A percentile compares a stretch with the other conserved stretches of the same genome.
These are phyloP conservation scores for Rhegmatorhina hoffmannsi DNA, from an alignment of 2,113 vertebrate genomes.

Conservation along the genomic window DNA sequence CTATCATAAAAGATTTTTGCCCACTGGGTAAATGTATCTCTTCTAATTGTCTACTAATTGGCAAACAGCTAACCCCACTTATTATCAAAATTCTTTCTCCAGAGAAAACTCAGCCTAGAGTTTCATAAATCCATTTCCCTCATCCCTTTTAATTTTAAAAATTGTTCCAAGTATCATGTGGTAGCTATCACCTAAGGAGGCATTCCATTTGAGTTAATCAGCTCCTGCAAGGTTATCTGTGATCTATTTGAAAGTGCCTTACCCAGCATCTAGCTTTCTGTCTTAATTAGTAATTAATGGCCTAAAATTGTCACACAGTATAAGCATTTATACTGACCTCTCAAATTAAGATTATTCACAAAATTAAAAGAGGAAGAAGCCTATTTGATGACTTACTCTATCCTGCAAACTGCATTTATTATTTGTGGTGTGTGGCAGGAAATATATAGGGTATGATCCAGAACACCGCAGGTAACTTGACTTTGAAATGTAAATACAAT, in stretches of 20 bases:
- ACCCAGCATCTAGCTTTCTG: constrained; percentile 21
- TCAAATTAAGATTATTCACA: constrained; percentile 13
- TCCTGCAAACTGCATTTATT: constrained; percentile 29
- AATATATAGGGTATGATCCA: background rate
- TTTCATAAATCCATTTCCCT: constrained; percentile 13
- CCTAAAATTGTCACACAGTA: constrained; percentile 32
- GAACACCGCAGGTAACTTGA: background rate
- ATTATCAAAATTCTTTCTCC: constrained; percentile 25
- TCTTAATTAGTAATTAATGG: constrained; percentile 48
- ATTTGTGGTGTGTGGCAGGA: constrained; percentile 8
- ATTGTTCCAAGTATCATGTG: constrained; percentile 22
- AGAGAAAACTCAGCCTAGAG: constrained; percentile 6
- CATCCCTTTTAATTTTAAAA: constrained; percentile 40
- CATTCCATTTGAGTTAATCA: constrained; percentile 28
- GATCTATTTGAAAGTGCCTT: constrained; percentile 10
- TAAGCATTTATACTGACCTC: constrained; percentile 36
- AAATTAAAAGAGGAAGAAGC: constrained; percentile 37
- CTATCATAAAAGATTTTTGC: constrained; percentile 16
- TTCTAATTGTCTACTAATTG: constrained; percentile 59
- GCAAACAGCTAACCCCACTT: constrained; percentile 44
- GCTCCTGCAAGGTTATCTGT: constrained; percentile 49
- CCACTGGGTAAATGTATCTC: constrained; percentile 12
- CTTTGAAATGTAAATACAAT: constrained; percentile 69
- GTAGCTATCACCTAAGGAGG: constrained; percentile 40
- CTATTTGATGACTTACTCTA: background rate